Conservation (phyloP, 1,140 invertebrate genomes). For the Zophobas morio region DNA sequence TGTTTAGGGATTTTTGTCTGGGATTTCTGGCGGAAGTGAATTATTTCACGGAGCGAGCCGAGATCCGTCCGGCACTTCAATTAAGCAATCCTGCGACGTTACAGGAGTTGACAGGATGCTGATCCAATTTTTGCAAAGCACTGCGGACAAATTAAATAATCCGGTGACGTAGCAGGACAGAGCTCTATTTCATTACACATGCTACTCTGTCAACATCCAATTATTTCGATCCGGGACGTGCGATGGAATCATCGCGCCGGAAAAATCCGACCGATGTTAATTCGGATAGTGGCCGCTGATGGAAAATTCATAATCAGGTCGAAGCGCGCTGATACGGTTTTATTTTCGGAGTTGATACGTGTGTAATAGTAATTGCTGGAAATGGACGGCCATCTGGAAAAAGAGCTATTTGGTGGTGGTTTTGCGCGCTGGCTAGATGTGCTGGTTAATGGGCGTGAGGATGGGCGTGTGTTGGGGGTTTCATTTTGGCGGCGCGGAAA, state of each 20-base stretch:
- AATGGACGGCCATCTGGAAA: not conserved
- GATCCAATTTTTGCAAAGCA: constrained; percentile 40
- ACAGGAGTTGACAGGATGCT: constrained; percentile 38
- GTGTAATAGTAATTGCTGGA: not conserved
- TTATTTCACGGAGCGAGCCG: constrained; percentile 1
- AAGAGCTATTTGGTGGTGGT: not conserved
- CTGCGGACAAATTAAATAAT: constrained; percentile 42
- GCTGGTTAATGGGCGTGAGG: no score
- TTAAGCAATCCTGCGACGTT: constrained; percentile 32
- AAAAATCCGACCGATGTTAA: not conserved
- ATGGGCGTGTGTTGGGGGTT: not conserved
- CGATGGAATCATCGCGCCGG: not conserved
- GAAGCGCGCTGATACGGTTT: not conserved
- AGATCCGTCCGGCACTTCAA: constrained; percentile 33
- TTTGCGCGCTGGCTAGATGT: no score
- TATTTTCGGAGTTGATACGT: not conserved
- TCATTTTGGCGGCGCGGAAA: constrained; percentile 1
- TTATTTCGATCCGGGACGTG: constrained; percentile 22
- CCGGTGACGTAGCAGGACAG: constrained; percentile 26
- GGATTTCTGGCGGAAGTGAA: constrained; percentile 13
- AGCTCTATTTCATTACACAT: constrained; percentile 34
- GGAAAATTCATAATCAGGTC: constrained; percentile 1
- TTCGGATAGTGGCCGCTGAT: not conserved
- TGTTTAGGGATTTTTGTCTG: constrained; percentile 36
- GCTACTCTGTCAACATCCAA: constrained; percentile 34